Conservation (phyloP, 2,797 vertebrate species). For the Myotis vivesi region DNA sequence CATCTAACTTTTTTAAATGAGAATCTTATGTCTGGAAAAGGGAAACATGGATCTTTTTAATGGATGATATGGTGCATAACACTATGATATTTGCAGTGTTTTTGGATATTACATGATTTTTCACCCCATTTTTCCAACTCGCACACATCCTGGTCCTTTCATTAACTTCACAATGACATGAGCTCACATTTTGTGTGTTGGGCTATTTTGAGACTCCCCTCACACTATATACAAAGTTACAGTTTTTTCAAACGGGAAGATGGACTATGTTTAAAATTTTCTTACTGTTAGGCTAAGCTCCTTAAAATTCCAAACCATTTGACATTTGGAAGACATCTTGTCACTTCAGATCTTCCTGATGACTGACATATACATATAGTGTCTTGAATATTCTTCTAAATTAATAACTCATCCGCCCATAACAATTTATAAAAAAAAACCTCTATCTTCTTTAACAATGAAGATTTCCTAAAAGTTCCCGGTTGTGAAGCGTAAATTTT, state of each 20-base stretch:
- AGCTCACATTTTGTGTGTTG: not conserved
- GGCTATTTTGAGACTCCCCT: slow-evolving; percentile 2
- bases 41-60: not conserved
- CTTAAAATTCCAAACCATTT: not conserved
- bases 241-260: not conserved
- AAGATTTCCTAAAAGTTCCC: not conserved
- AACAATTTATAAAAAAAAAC: not conserved
- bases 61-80: not conserved
- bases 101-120: not conserved
- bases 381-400: not conserved
- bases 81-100: not conserved
- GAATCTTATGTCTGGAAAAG: not conserved
- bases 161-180: not conserved
- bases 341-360: not conserved
- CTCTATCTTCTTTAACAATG: not conserved
- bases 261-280: not conserved
- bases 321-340: not conserved
- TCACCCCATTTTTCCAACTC: not conserved
- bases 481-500: not conserved
- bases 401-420: not conserved
- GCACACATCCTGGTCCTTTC: not conserved
- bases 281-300: not conserved
- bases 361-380: not conserved
- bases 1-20: not conserved
- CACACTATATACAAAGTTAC: not conserved